Conservation (phyloP, 2,888 invertebrate genomes). For the Drosophila vallismaia region DNA sequence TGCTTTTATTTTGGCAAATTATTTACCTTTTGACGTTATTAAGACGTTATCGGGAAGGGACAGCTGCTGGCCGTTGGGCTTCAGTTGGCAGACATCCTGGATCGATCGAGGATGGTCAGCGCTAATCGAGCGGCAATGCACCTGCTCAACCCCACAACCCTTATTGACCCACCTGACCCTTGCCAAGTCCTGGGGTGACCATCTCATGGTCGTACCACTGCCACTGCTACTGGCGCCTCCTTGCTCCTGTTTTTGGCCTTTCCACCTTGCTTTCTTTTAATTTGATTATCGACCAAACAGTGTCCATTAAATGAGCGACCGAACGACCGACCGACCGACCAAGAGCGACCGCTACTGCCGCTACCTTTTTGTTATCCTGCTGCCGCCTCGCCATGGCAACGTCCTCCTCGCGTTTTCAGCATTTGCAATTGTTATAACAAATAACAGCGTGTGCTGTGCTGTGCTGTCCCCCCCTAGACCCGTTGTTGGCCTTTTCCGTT, state of each 20-base stretch:
- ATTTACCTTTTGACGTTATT: background rate
- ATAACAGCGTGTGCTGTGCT: slow-evolving; percentile 57
- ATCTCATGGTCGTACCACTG: slow-evolving; percentile 43
- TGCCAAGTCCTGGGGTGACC: slow-evolving; percentile 3
- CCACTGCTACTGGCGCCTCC: slow-evolving; percentile 13
- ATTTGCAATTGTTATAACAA: slow-evolving; percentile 73
- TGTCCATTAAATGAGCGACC: slow-evolving; percentile 79
- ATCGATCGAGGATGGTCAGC: slow-evolving; percentile 30
- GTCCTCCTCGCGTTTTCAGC: slow-evolving; percentile 52
- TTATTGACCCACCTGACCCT: slow-evolving; percentile 5
- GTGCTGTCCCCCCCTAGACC: background rate
- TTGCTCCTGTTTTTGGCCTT: background rate
- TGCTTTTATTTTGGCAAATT: background rate
- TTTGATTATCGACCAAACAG: slow-evolving; percentile 83
- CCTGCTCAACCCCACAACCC: slow-evolving; percentile 42
- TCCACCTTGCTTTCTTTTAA: slow-evolving; percentile 61
- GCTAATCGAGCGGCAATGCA: slow-evolving; percentile 63
- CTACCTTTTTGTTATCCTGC: slow-evolving; percentile 27
- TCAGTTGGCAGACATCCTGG: slow-evolving; percentile 22
- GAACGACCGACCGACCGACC: slow-evolving; percentile 49
- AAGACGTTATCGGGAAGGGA: background rate
- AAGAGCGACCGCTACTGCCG: slow-evolving; percentile 39
- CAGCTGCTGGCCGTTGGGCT: slow-evolving; percentile 18
- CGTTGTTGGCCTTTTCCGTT: background rate
- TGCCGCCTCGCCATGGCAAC: slow-evolving; percentile 28